Base-by-base conservation (phyloP, 1,140 invertebrate species). In the Nasonia vitripennis region DNA sequence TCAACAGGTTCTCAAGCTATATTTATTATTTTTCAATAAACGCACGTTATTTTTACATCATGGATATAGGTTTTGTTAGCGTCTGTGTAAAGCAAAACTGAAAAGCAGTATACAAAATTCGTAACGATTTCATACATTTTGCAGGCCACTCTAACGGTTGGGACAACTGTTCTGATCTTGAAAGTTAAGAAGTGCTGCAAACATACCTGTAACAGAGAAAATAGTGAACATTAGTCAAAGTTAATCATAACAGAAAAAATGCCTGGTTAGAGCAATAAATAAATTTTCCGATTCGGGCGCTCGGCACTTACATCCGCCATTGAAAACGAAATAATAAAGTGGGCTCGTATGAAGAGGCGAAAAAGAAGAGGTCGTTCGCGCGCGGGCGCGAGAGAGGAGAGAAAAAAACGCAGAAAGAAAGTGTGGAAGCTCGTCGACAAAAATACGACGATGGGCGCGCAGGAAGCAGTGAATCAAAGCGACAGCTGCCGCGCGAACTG, bases 401-500 rank as follows among this genome's bases (percentile, higher is more conserved):
- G 23, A 89, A 88, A 88, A 88, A 86, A 85, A 88, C 62, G 83
- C 77, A 68, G 70, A 74, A 86, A 86, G 83, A 79, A 88, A 71
- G 34, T 20, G 70, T 78, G 79, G 62, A 86, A 87, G 83, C 68
- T 85, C 37, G 78, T 85, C 70, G 79, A 91, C 89, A 88, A 91
- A 91, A 91, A 91, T 91, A 91, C 87, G 86, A 89, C 86, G 86
- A 89, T 83, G 83, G 77, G 85, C 73, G 71, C 90, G 67, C 90
- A 91, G 91, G 90, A 91, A 91, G 89, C 89, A 87, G 89, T 91
- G 90, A 91, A 91, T 91, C 90, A 91, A 91, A 91, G 87, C 86
- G 89, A 91, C 91, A 91, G 89, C 89, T 87, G 62, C 79, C 81
- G 82, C 81, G 79, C 84, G 67, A 88, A 68, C 86, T 86, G 86